A percentile compares a stretch with the other conserved stretches of the same genome.
These are phyloP conservation scores for Sarcophaga subvicina DNA, from an alignment of 2,888 invertebrate genomes.

Conservation along the genomic window DNA sequence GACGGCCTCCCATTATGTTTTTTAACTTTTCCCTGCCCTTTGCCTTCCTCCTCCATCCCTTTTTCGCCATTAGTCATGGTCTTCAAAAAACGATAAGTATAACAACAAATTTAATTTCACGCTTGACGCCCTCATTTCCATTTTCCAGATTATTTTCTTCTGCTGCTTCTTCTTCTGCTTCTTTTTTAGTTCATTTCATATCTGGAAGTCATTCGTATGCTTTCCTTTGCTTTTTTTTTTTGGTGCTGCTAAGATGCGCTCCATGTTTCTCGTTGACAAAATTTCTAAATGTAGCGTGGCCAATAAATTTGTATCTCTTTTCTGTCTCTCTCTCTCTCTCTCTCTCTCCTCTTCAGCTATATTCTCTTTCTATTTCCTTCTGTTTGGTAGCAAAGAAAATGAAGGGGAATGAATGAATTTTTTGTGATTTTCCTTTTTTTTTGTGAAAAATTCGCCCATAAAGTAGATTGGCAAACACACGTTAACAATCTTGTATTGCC, in stretches of 20 bases:
- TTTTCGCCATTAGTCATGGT: slow-evolving; percentile 61
- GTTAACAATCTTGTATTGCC: slow-evolving; percentile 57
- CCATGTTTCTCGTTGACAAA: slow-evolving; percentile 64
- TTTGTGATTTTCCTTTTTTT: background rate
- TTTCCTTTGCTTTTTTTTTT: background rate
- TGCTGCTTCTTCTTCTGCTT: background rate
- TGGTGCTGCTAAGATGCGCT: slow-evolving; percentile 3
- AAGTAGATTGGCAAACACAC: slow-evolving; percentile 40
- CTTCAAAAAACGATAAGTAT: slow-evolving; percentile 69
- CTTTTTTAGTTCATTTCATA: slow-evolving; percentile 49
- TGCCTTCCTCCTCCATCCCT: background rate
- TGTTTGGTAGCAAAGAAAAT: background rate
- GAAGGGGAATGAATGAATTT: slow-evolving; percentile 17
- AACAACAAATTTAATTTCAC: slow-evolving; percentile 72
- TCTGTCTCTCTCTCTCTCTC: background rate
- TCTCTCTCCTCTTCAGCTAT: background rate
- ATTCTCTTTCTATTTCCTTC: background rate
- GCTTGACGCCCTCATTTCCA: slow-evolving; percentile 72
- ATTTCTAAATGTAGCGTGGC: slow-evolving; percentile 68
- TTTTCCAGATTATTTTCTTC: slow-evolving; percentile 62
- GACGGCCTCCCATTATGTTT: background rate
- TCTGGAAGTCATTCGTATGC: background rate
- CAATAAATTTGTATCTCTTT: slow-evolving; percentile 62
- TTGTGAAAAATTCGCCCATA: slow-evolving; percentile 18
- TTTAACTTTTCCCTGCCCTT: background rate